Percentiles rank a stretch among this genome's conserved stretches.
Conservation (phyloP, 2,797 vertebrate species). For the Eulemur albifrons region DNA sequence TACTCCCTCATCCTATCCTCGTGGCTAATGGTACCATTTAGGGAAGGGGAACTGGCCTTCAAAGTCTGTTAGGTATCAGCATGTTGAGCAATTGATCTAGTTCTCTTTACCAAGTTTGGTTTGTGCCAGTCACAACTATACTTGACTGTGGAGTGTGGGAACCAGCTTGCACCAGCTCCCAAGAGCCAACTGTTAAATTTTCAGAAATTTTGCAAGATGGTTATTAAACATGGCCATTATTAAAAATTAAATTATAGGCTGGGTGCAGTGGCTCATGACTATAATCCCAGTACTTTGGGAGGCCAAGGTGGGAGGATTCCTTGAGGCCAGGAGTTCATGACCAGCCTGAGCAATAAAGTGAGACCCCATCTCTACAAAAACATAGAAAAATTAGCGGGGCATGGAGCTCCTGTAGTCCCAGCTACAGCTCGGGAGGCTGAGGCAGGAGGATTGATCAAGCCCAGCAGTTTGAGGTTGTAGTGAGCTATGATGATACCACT, state of each 20-base stretch:
- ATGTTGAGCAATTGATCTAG: not conserved
- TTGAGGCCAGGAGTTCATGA: no score
- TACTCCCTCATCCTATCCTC: not conserved
- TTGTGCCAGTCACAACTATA: not conserved
- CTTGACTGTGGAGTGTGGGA: not conserved
- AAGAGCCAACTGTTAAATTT: not conserved
- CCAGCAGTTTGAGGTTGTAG: no score
- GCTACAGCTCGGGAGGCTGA: no score
- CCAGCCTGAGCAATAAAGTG: no score
- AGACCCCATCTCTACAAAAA: no score
- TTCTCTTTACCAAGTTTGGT: not conserved
- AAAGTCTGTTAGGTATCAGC: not conserved
- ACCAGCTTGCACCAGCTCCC: not conserved
- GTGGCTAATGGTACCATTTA: not conserved
- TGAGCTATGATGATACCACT: no score
- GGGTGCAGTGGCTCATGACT: no score
- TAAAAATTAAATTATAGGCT: not conserved
- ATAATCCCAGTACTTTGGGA: no score
- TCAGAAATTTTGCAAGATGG: not conserved
- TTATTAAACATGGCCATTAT: not conserved
- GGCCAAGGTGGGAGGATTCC: no score
- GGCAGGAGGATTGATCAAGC: no score
- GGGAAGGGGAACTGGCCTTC: not conserved
- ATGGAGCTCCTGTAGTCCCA: no score
- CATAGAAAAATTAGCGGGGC: no score